phyloP scores from a whole-genome alignment of 1,140 invertebrate species.

The Leptinotarsa defecta region DNA sequence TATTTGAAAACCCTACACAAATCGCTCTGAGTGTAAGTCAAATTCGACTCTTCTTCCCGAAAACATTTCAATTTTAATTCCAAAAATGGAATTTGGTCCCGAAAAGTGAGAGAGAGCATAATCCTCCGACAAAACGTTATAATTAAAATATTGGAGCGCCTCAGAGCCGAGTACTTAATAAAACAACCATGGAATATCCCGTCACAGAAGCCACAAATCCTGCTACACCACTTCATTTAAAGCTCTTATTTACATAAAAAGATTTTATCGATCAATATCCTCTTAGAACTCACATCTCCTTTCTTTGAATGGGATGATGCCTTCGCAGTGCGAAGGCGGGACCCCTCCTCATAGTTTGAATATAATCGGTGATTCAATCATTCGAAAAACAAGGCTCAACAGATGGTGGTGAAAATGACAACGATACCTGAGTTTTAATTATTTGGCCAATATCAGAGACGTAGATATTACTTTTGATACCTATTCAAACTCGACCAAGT shows the following conservation, averaged over 20 bases:
- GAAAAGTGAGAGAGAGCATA: neutral
- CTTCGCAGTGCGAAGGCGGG: neutral
- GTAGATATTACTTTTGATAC: too few relatives aligned
- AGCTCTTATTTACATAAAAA: slow-evolving; percentile 33
- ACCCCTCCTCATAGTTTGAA: neutral
- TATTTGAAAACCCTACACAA: too few relatives aligned
- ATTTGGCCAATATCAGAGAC: too few relatives aligned
- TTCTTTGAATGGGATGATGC: neutral
- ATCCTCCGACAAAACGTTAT: slow-evolving; percentile 22
- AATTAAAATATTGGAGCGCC: slow-evolving; percentile 24
- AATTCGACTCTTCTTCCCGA: too few relatives aligned
- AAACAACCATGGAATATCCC: slow-evolving; percentile 17
- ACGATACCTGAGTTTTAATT: too few relatives aligned
- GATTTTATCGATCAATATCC: slow-evolving; percentile 24
- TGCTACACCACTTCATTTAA: slow-evolving; percentile 20
- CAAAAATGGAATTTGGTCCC: neutral
- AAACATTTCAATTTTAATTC: neutral
- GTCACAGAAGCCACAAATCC: slow-evolving; percentile 26
- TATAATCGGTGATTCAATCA: neutral
- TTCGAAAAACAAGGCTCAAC: neutral
- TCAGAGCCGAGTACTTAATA: slow-evolving; percentile 26
- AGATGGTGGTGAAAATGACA: neutral
- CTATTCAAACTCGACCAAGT: too few relatives aligned
- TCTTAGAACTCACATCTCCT: neutral
- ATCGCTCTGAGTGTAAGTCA: too few relatives aligned